phyloP scores from a whole-genome alignment of 2,888 invertebrate genomes.

The Dinocampus coccinellae region DNA sequence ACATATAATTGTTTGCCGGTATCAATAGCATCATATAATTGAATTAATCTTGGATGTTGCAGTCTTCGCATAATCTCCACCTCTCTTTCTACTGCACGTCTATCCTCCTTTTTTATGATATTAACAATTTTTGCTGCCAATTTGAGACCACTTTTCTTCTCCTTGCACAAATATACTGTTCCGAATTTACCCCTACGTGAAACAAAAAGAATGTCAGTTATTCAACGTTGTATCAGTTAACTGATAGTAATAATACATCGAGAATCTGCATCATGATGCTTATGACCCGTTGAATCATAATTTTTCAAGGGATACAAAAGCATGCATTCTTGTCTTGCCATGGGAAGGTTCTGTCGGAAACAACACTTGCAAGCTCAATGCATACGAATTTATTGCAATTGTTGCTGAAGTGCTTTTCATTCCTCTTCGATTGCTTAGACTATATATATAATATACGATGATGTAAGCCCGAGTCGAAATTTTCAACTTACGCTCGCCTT shows the following conservation, averaged over 20 bases:
- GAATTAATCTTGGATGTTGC: conserved; percentile 95
- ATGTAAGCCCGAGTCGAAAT: too few species aligned
- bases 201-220: neutral
- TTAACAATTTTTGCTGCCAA: conserved; percentile 95
- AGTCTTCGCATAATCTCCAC: conserved; percentile 96
- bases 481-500: too few species aligned
- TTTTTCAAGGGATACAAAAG: too few species aligned
- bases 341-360: too few species aligned
- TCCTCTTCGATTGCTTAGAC: too few species aligned
- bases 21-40: conserved; percentile 97
- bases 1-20: conserved; percentile 95
- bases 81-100: conserved; percentile 93
- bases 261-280: neutral
- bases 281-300: too few species aligned
- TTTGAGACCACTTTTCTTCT: conserved; percentile 83
- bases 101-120: conserved; percentile 86
- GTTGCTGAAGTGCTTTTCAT: too few species aligned
- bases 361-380: too few species aligned
- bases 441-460: too few species aligned
- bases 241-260: neutral
- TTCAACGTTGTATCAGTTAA: neutral
- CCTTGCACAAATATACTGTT: conserved; percentile 92
- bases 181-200: conserved; percentile 93
- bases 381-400: too few species aligned
- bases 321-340: too few species aligned